Conservation (phyloP, 2,888 invertebrate species). For the Amaurobius ferox region DNA sequence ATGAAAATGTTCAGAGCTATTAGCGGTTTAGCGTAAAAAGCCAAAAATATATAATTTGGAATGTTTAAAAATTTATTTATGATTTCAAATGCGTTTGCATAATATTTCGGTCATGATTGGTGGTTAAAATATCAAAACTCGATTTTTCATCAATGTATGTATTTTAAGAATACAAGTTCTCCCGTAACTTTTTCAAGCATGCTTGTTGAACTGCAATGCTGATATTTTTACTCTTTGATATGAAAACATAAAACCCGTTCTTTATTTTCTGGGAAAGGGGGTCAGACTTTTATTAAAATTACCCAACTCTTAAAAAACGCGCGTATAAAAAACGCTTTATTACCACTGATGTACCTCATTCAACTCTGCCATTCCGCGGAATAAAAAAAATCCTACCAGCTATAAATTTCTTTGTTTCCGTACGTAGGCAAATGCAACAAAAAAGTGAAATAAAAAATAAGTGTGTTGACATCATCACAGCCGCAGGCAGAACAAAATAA, state of each 20-base stretch:
- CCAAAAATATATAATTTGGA: no score
- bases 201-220: no score
- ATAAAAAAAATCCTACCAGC: background rate
- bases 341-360: background rate
- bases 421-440: slow-evolving; percentile 20
- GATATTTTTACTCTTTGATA: background rate
- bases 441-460: slow-evolving; percentile 21
- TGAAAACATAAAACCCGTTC: background rate
- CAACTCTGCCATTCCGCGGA: background rate
- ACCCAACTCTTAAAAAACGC: background rate
- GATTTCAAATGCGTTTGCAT: no score
- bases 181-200: no score
- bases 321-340: background rate
- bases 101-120: no score
- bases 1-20: no score
- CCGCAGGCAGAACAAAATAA: slow-evolving; percentile 56
- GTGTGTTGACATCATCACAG: slow-evolving; percentile 61
- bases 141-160: no score
- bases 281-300: slow-evolving; percentile 25
- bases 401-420: slow-evolving; percentile 49
- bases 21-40: no score
- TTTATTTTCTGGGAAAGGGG: slow-evolving; percentile 11
- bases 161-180: no score
- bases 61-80: no score
- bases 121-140: no score